Evolutionary conservation across 1,140 invertebrate species (phyloP), one percentile per base, ranked within the genome.

Genomic region (Philotrypesis tridentata): DNA sequence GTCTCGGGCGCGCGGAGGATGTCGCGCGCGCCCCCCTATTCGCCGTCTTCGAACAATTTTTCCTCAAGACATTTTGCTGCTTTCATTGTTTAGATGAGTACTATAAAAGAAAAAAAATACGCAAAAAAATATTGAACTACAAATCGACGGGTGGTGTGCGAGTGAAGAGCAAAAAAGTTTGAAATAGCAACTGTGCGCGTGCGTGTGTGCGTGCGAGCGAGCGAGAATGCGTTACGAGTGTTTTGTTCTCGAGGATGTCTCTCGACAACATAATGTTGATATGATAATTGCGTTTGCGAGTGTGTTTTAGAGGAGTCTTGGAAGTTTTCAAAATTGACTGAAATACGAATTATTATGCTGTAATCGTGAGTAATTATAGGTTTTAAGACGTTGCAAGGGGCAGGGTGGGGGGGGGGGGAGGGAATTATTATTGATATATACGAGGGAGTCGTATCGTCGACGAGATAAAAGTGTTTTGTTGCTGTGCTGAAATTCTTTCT

Each of bases 61-160:
- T 87, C 85, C 85, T 88, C 87, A 86, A 88, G 83, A 88, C 85
- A 83, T 88, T 89, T 88, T 90, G 89, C 88, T 87, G 89, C 89
- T 90, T 90, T 90, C 84, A 88, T 90, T 89, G 87, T 90, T 90
- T 90, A 89, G 88, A 89, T 89, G 88, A 87, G 86, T 88, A 87
- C 87, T 88, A 87, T 87, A 87, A 88, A 88, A 84, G 83, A 84
- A 84, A 84, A 55, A 82, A 85, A 75, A 82, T 68, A 83, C 33
- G 80, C 79, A 81, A 79, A 83, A 82, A 82, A 82, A 72, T 40
- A 21, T 72, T 81, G 73, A 79, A 81, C 27, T 79, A 61, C 72
- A 79, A 79, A 79, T 83, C 25, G 61, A 40, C 31, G 71, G 67
- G 75, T 73, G 21, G 68, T 9, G 65, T 37, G 67, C 12, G 40